These are phyloP conservation scores for Flexamia atlantica DNA, from an alignment of 2,888 invertebrate genomes.

Conservation along the genomic window DNA sequence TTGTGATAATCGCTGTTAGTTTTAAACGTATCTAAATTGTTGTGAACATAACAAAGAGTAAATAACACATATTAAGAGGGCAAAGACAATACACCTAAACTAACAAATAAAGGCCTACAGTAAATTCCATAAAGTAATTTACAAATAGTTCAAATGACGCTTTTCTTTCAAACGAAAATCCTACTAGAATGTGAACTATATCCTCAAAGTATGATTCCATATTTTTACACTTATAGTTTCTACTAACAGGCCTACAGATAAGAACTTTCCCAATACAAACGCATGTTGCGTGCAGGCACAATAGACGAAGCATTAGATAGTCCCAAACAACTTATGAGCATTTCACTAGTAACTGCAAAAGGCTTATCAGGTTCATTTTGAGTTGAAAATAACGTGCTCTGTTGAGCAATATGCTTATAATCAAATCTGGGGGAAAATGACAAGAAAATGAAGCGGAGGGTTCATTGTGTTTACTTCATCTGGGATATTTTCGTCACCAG, in stretches of 20 bases:
- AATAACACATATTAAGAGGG: too few species aligned
- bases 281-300: conserved; percentile 67
- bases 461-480: background rate
- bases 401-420: conserved; percentile 18
- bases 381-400: conserved; percentile 39
- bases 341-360: conserved; percentile 21
- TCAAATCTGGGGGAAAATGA: conserved; percentile 1
- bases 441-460: conserved; percentile 7
- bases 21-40: too few species aligned
- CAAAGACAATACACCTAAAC: too few species aligned
- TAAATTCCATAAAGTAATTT: too few species aligned
- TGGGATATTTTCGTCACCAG: background rate
- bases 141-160: too few species aligned
- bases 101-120: too few species aligned
- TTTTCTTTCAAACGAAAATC: too few species aligned
- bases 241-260: conserved; percentile 67
- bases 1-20: too few species aligned
- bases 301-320: conserved; percentile 64
- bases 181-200: too few species aligned
- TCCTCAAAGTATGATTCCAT: too few species aligned
- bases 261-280: conserved; percentile 68
- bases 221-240: conserved; percentile 69
- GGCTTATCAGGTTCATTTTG: conserved; percentile 36
- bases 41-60: too few species aligned
- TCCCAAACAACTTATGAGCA: conserved; percentile 12